Evolutionary conservation across 2,888 invertebrate genomes (phyloP), one percentile per base, ranked within the genome.

Genomic region (Copidosoma aretas): DNA sequence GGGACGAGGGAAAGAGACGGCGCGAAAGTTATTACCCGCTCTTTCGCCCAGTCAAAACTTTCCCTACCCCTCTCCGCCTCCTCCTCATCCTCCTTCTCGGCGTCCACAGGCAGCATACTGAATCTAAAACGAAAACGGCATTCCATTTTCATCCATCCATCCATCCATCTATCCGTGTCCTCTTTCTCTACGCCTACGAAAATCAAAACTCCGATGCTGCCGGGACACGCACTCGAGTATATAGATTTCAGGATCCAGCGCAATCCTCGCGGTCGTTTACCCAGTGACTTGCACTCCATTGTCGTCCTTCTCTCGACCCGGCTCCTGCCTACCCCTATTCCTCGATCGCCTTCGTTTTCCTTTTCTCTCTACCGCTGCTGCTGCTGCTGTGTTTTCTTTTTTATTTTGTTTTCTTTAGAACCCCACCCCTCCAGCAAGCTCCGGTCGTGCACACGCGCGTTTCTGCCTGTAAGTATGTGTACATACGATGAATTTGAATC

Each of bases 281-380:
- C 79, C 80, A 82, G 78, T 84, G 83, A 83, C 83, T 83, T 83
- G 82, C 82, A 82, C 73, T 77, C 81, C 79, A 80, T 80, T 81
- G 80, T 82, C 78, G 43, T 56, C 43, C 15, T 2, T 8, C 15
- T 14, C 15, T 12, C 43, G 12, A 17, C 43, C 12, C 14, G 41
- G 75, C 75, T 46, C 54, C 67, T 24, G n/a, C 49, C 67, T 56
- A 58, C 51, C 68, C 69, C 65, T 61, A 63, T 67, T 60, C 61
- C 68, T 69, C 67, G 24, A 43, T 53, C 60, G 21, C 39, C 68
- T 65, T 52, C 59, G 41, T 63, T 66, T 64, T 64, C 62, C 64
- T 46, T 68, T 61, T 61, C 62, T 53, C n/a, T 22, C 24, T 14
- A 12, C 12, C 3, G 43, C 24, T 51, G 46, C 39, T 32, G 3